Base-by-base conservation (phyloP, 2,113 vertebrate species). In the Bungarus multicinctus region DNA sequence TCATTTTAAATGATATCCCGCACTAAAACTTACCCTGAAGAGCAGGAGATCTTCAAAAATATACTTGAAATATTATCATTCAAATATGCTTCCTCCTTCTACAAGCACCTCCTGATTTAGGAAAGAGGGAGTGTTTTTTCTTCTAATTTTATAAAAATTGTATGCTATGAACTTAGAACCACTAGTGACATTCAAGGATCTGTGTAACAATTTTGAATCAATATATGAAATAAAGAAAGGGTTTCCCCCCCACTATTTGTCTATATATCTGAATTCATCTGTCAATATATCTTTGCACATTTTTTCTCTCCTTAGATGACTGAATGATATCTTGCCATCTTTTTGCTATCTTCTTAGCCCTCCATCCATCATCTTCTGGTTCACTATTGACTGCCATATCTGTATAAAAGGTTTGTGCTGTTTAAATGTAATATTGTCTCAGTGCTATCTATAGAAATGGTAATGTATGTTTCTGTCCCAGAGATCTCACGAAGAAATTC, bases 371-470 rank as follows among this genome's bases (percentile, higher is more conserved):
- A 89, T 90, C 81, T 90, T 12, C 45, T 64, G 8, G 25, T 91
- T 87, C 34, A 2, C 55, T 47, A 55, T 43, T 91, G 52, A 81
- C 89, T 92, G 34, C 30, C n/a, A 30, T 43, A 85, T 60, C 87
- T 93, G 23, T 85, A 53, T 91, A 43, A 89, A 60, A 58, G 60
- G 45, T 89, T 85, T 58, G 22, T 85, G 45, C 43, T 25, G 52
- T 81, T 85, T 85, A 74, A 74, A 93, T 85, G n/a, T 89, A 91
- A 93, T 85, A 58, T 91, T 89, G 55, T 64, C 93, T 50, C 34
- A 45, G 57, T 91, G 87, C 93, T 85, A 91, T 89, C 47, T 93
- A 91, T 89, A 93, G 93, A 92, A 64, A 87, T 89, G 74, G 27
- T 87, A 93, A 89, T 94, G 43, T 34, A 87, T 55, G 47, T 89